A percentile compares a stretch with the other conserved stretches of the same genome.
phyloP scores from a whole-genome alignment of 2,888 invertebrate genomes.

The Agriopis aurantiaria region DNA sequence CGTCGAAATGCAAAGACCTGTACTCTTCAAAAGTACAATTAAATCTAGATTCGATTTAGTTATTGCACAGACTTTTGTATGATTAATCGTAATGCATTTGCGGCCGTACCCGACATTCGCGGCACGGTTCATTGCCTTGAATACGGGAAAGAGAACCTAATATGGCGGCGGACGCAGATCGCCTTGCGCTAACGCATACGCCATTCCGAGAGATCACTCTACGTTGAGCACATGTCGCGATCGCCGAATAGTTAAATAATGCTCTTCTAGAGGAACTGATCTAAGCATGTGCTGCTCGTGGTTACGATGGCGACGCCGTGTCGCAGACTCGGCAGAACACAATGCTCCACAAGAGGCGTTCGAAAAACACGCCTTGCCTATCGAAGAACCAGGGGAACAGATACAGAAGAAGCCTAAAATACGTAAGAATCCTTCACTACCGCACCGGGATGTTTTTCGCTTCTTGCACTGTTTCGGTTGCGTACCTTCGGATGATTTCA shows the following conservation, averaged over 20 bases:
- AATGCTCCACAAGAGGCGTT: conserved; percentile 68
- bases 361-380: conserved; percentile 59
- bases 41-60: conserved; percentile 8
- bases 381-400: conserved; percentile 55
- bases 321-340: conserved; percentile 70
- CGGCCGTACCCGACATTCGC: conserved; percentile 55
- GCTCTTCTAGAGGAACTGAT: background rate
- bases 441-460: conserved; percentile 55
- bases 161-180: conserved; percentile 77
- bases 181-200: conserved; percentile 79
- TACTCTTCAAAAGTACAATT: conserved; percentile 12
- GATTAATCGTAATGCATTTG: conserved; percentile 40
- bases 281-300: conserved; percentile 81
- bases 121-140: conserved; percentile 85
- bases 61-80: conserved; percentile 25
- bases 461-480: conserved; percentile 62
- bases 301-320: conserved; percentile 76
- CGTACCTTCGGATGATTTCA: conserved; percentile 39
- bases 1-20: conserved; percentile 43
- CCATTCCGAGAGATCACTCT: conserved; percentile 73
- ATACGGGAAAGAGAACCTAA: conserved; percentile 77
- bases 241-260: conserved; percentile 7
- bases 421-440: conserved; percentile 69
- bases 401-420: conserved; percentile 64
- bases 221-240: conserved; percentile 64